A percentile compares a stretch with the other conserved stretches of the same genome.
Evolutionary conservation across 2,888 invertebrate genomes (phyloP).

Genomic region (Penaeus monodon): DNA sequence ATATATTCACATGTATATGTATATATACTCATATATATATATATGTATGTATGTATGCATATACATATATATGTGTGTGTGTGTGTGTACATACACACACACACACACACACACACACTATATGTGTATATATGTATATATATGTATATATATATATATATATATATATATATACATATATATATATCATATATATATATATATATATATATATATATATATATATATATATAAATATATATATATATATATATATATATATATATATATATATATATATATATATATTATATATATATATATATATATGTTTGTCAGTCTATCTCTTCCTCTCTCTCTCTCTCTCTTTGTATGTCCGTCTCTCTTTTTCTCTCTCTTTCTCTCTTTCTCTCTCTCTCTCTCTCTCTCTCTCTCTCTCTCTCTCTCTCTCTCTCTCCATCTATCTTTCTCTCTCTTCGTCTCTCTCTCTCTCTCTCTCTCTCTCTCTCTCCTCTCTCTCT

Average conservation of each 20-base stretch:
- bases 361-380: background rate
- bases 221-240: conserved; percentile 18
- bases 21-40: background rate
- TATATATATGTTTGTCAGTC: conserved; percentile 9
- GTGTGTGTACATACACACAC: conserved; percentile 2
- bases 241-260: conserved; percentile 18
- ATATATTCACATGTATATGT: background rate
- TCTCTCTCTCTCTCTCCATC: too few species aligned
- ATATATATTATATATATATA: conserved; percentile 17
- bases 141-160: background rate
- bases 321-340: conserved; percentile 8
- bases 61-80: conserved; percentile 25
- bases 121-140: background rate
- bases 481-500: too few species aligned
- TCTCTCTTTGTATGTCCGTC: background rate
- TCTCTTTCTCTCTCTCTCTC: conserved; percentile 4
- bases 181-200: background rate
- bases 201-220: conserved; percentile 5
- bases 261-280: conserved; percentile 27
- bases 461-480: too few species aligned
- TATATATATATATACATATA: background rate
- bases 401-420: background rate
- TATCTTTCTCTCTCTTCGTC: too few species aligned
- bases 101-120: background rate
- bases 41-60: conserved; percentile 25